phyloP scores from a whole-genome alignment of 1,140 invertebrate species.

The Drosophila sproati region DNA sequence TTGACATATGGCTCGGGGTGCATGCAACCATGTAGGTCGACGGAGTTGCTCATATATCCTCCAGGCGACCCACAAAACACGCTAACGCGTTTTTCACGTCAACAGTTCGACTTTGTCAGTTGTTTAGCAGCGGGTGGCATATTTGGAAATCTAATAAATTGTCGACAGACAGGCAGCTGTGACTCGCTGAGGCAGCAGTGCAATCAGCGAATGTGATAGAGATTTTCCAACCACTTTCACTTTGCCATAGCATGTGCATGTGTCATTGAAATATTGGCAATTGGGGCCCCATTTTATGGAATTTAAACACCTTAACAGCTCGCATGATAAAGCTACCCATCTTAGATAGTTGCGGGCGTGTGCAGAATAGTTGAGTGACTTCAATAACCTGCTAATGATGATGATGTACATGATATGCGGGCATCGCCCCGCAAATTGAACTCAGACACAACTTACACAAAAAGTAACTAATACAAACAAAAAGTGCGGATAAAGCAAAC shows the following conservation, averaged over 20 bases:
- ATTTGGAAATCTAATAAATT: slow-evolving; percentile 35
- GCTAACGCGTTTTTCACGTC: slow-evolving; percentile 34
- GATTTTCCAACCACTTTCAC: not conserved
- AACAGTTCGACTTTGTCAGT: slow-evolving; percentile 22
- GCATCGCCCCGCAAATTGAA: slow-evolving; percentile 31
- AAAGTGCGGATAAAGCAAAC: slow-evolving; percentile 1
- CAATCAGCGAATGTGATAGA: slow-evolving; percentile 29
- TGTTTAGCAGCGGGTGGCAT: slow-evolving; percentile 9
- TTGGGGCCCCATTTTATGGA: slow-evolving; percentile 27
- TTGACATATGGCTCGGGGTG: slow-evolving; percentile 34
- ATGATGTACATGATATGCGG: slow-evolving; percentile 53
- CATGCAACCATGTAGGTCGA: slow-evolving; percentile 1
- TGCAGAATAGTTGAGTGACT: slow-evolving; percentile 55
- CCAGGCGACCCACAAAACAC: slow-evolving; percentile 13
- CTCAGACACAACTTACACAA: not conserved
- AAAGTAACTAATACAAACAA: slow-evolving; percentile 2
- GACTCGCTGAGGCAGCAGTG: not conserved
- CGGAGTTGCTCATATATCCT: slow-evolving; percentile 14
- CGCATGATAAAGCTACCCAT: slow-evolving; percentile 36
- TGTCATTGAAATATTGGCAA: not conserved
- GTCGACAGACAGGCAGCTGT: slow-evolving; percentile 8
- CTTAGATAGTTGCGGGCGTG: slow-evolving; percentile 38
- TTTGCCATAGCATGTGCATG: not conserved
- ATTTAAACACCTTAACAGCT: slow-evolving; percentile 56
- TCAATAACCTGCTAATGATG: slow-evolving; percentile 21